These are phyloP conservation scores for Harlomillsia oculata DNA, from an alignment of 1,140 invertebrate species.

Conservation along the genomic window DNA sequence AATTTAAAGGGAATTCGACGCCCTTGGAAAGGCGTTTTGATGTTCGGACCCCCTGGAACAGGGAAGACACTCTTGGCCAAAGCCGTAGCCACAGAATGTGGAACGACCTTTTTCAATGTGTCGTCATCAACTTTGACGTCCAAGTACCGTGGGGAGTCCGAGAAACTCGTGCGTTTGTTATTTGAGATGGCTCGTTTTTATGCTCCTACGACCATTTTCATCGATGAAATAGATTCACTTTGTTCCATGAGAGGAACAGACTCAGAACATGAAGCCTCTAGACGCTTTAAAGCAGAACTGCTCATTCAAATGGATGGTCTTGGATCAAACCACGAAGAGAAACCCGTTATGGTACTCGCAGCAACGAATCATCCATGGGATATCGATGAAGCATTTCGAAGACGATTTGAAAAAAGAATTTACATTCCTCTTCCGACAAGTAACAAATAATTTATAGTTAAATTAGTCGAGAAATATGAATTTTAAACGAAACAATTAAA, in stretches of 20 bases:
- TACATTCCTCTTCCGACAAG: conserved; percentile 60
- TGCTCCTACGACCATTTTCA: conserved; percentile 62
- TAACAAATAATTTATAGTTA: conserved; percentile 36
- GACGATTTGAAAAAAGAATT: conserved; percentile 60
- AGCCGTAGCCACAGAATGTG: conserved; percentile 62
- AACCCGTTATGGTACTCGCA: conserved; percentile 56
- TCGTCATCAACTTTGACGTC: conserved; percentile 59
- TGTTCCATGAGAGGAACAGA: conserved; percentile 54
- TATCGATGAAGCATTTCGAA: conserved; percentile 58
- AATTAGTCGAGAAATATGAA: conserved; percentile 1
- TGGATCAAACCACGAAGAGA: conserved; percentile 41
- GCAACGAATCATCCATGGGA: conserved; percentile 70
- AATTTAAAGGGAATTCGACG: conserved; percentile 44
- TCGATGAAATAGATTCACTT: conserved; percentile 64
- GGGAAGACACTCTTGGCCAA: conserved; percentile 58
- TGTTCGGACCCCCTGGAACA: conserved; percentile 50
- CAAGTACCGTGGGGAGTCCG: conserved; percentile 65
- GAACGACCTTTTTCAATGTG: conserved; percentile 64
- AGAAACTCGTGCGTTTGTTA: conserved; percentile 58
- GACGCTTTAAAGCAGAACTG: conserved; percentile 60
- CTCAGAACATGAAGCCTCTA: conserved; percentile 59
- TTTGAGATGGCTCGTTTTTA: conserved; percentile 65
- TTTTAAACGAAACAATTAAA: conserved; percentile 5
- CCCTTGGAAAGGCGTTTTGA: conserved; percentile 52
- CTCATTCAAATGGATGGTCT: conserved; percentile 64